Percentiles rank a stretch among this genome's conserved stretches.
Evolutionary conservation across 2,113 vertebrate species (phyloP).

Genomic region (Addax nasomaculatus): DNA sequence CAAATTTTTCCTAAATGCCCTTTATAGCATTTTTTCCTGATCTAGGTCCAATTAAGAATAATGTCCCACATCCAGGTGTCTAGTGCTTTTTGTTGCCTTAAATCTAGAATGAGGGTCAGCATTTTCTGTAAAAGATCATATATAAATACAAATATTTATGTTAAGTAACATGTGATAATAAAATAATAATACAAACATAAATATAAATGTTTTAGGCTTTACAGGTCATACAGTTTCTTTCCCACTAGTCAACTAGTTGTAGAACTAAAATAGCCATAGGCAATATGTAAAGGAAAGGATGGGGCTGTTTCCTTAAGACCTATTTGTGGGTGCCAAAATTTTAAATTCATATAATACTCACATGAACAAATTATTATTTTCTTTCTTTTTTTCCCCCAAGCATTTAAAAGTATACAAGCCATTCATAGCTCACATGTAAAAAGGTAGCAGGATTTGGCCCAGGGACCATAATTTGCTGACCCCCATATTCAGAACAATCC

Average conservation of each 20-base stretch:
- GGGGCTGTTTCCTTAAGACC: not conserved
- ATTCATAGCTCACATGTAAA: not conserved
- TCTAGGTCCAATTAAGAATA: not conserved
- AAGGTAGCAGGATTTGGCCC: not conserved
- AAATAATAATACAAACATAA: not conserved
- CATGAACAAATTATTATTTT: not conserved
- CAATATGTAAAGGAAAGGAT: not conserved
- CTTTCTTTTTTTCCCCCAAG: not conserved
- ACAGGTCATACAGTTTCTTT: not conserved
- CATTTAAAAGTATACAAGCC: not conserved
- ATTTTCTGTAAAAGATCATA: not conserved
- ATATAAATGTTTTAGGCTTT: not conserved
- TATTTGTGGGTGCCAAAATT: not conserved
- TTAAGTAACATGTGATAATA: not conserved
- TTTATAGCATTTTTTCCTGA: not conserved
- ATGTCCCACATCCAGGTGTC: not conserved
- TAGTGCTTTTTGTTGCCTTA: not conserved
- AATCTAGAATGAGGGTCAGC: not conserved
- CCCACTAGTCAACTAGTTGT: accelerated
- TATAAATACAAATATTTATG: not conserved
- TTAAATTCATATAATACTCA: not conserved
- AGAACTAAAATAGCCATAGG: not conserved
- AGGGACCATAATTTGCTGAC: not conserved
- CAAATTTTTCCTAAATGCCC: not conserved
- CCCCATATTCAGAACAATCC: not conserved